Percentiles rank a stretch among this genome's conserved stretches.
phyloP scores from a whole-genome alignment of 2,797 vertebrate genomes.

The Austrolebias charrua region DNA sequence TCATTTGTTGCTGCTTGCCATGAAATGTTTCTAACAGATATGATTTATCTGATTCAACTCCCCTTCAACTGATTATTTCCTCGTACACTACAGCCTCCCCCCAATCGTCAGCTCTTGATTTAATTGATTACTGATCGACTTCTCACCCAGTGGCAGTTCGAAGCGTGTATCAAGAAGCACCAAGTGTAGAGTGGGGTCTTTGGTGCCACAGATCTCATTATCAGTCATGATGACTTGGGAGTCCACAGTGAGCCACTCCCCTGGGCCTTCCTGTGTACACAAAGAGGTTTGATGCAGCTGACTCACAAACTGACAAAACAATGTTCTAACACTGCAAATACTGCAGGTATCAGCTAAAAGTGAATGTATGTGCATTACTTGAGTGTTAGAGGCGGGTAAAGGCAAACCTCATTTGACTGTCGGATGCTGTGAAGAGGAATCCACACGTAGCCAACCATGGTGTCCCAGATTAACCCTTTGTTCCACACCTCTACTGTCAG shows the following conservation, averaged over 20 bases:
- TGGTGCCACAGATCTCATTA: conserved; percentile 97
- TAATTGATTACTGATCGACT: conserved; percentile 11
- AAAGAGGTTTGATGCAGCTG: conserved; percentile 13
- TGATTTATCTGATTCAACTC: conserved; percentile 28
- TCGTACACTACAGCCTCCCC: not conserved
- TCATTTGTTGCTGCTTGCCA: conserved; percentile 41
- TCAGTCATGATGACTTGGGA: conserved; percentile 97
- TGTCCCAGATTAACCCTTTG: conserved; percentile 99
- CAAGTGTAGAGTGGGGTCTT: conserved; percentile 95
- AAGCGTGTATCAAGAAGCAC: conserved; percentile 95
- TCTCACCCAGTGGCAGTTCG: conserved; percentile 91
- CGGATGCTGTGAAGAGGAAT: conserved; percentile 90
- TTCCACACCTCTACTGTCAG: conserved; percentile 96
- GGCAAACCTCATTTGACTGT: conserved; percentile 93
- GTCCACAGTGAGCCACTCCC: conserved; percentile 94
- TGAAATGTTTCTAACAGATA: conserved; percentile 28
- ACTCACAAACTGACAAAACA: not conserved
- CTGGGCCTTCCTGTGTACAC: conserved; percentile 88
- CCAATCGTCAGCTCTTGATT: conserved; percentile 17
- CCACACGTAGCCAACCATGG: conserved; percentile 97
- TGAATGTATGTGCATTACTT: conserved; percentile 10
- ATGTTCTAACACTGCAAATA: not conserved
- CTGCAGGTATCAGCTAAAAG: not conserved
- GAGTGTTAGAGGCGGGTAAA: conserved; percentile 25
- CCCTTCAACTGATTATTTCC: conserved; percentile 26